Conservation (phyloP, 2,113 vertebrate genomes). For the Copsychus sechellarum region DNA sequence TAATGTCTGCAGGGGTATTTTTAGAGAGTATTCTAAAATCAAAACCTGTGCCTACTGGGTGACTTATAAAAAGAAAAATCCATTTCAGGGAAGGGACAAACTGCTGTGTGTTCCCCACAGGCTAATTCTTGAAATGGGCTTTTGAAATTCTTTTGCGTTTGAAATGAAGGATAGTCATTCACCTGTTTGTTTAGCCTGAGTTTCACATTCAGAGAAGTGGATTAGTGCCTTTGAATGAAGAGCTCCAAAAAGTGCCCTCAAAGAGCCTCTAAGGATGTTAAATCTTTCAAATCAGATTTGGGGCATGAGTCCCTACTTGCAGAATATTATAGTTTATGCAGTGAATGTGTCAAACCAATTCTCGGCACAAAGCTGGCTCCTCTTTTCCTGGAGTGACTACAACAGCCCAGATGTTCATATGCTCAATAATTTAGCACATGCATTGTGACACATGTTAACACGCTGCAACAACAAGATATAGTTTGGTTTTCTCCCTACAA, state of each 20-base stretch:
- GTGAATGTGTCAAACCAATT: background rate
- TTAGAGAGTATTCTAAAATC: slow-evolving; percentile 33
- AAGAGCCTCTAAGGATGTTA: background rate
- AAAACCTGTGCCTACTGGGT: background rate
- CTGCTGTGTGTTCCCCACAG: slow-evolving; percentile 1
- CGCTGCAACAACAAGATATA: background rate
- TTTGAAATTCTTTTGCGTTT: slow-evolving; percentile 36
- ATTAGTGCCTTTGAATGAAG: background rate
- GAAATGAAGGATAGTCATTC: background rate
- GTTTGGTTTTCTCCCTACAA: background rate
- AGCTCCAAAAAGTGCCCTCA: background rate
- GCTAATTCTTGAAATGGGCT: slow-evolving; percentile 37
- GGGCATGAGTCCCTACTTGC: background rate
- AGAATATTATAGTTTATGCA: background rate
- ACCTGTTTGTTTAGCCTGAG: slow-evolving; percentile 19
- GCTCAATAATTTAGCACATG: background rate
- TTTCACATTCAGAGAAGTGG: background rate
- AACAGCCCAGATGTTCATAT: background rate
- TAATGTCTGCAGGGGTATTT: background rate
- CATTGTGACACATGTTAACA: background rate
- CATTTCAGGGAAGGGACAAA: slow-evolving; percentile 6
- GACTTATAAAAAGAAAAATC: slow-evolving; percentile 34
- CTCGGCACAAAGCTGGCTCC: background rate
- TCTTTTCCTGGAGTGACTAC: background rate
- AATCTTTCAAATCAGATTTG: background rate